Conservation (phyloP, 2,113 vertebrate genomes). For the Rynchops niger region DNA sequence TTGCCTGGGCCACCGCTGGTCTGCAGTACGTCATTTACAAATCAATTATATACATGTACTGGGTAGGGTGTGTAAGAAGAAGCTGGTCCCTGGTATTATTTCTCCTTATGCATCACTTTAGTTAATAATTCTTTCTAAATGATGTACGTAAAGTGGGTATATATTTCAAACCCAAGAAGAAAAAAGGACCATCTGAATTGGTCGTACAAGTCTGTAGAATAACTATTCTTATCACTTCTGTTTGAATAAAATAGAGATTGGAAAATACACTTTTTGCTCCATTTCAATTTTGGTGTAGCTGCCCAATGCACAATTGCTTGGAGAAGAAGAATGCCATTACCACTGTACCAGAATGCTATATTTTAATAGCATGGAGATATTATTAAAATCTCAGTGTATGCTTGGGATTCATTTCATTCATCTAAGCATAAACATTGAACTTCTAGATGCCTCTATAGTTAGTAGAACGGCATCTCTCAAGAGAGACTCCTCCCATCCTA, state of each 20-base stretch:
- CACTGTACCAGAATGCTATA: neutral
- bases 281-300: neutral
- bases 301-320: neutral
- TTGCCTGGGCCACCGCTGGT: neutral
- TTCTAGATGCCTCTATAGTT: neutral
- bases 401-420: neutral
- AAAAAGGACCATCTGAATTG: neutral
- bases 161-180: neutral
- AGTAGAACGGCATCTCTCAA: neutral
- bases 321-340: neutral
- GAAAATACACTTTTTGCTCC: neutral
- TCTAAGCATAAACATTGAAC: neutral
- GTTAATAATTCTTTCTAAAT: neutral
- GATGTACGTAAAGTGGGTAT: neutral
- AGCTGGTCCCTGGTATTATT: neutral
- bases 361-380: neutral
- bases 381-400: neutral
- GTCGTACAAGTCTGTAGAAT: neutral
- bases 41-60: neutral
- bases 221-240: neutral
- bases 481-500: neutral
- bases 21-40: neutral
- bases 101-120: neutral
- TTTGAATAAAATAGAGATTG: neutral
- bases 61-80: neutral